Conservation (phyloP, 2,888 invertebrate genomes). For the Synergus laeviventris region DNA sequence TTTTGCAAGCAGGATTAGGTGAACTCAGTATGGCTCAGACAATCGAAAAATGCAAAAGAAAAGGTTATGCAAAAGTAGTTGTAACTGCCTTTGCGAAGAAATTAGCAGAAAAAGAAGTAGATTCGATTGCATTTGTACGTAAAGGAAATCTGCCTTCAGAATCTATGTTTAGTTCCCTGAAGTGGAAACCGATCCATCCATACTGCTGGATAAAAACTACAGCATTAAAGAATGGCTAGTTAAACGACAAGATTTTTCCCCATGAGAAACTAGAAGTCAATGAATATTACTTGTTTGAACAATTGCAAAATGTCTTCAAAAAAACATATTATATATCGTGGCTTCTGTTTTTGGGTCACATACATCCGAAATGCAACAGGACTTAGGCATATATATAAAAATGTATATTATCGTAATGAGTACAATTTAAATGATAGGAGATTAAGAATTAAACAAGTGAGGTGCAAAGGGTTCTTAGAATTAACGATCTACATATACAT, state of each 20-base stretch:
- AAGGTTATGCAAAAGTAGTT: slow-evolving; percentile 12
- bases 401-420: slow-evolving; percentile 59
- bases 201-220: not conserved
- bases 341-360: no score
- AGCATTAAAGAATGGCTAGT: no score
- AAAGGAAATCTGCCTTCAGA: not conserved
- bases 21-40: not conserved
- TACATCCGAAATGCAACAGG: not conserved
- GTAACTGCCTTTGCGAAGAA: not conserved
- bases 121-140: not conserved
- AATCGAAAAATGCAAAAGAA: not conserved
- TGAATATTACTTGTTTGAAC: no score
- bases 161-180: not conserved
- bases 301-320: no score
- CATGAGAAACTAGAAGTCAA: no score
- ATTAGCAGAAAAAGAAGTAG: not conserved
- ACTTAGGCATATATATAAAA: slow-evolving; percentile 57
- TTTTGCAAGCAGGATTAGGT: no score
- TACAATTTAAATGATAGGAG: slow-evolving; percentile 60
- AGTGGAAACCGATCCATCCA: not conserved
- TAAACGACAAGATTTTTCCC: no score
- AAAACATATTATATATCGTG: no score
- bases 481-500: slow-evolving; percentile 54
- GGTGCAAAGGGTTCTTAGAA: slow-evolving; percentile 58
- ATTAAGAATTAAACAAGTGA: slow-evolving; percentile 56